phyloP scores from a whole-genome alignment of 64 coral and sea anemone species.

The Anthopleura sola region DNA sequence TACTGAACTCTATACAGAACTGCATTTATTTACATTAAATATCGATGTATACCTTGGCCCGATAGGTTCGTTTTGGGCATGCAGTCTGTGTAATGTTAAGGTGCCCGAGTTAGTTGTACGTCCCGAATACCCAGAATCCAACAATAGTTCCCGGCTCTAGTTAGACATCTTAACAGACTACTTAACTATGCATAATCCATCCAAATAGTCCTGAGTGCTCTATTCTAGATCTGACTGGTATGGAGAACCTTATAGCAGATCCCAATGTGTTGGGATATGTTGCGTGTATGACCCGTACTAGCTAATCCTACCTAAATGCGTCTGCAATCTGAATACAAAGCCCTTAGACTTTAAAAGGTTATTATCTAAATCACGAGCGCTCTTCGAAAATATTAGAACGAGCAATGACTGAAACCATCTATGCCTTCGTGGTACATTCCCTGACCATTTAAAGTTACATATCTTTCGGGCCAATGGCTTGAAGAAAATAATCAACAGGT shows the following conservation, averaged over 20 bases:
- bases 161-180: too few species aligned
- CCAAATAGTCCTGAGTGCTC: not conserved
- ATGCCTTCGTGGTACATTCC: too few species aligned
- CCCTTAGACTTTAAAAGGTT: not conserved
- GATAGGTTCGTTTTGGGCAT: not conserved
- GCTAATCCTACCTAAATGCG: not conserved
- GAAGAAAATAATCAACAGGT: not conserved
- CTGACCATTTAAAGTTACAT: not conserved
- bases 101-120: not conserved
- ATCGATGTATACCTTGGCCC: not conserved
- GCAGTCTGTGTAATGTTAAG: not conserved
- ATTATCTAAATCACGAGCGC: not conserved
- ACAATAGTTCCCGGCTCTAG: too few species aligned
- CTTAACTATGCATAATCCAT: too few species aligned
- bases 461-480: not conserved
- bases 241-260: not conserved
- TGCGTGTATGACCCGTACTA: not conserved
- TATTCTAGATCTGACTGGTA: not conserved
- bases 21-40: not conserved
- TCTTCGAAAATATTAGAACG: not conserved
- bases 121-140: not conserved
- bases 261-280: not conserved
- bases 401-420: not conserved
- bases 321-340: not conserved
- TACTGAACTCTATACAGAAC: too few species aligned